Evolutionary conservation across 2,113 vertebrate genomes (phyloP).

Genomic region (Psittacara wagleri): DNA sequence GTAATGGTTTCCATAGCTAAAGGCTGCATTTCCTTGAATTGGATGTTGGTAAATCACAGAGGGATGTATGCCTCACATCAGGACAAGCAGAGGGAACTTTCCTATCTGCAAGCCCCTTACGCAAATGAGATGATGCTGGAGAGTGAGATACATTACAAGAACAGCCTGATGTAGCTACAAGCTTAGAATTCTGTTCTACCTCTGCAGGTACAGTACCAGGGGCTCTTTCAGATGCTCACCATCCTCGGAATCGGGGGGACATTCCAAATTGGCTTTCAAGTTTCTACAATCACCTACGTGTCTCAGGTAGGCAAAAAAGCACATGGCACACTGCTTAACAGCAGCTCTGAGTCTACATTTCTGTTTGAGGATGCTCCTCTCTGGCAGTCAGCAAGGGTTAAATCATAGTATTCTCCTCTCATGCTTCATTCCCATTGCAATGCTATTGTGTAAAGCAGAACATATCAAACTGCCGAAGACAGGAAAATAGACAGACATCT

Average conservation of each 20-base stretch:
- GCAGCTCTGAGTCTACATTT: background rate
- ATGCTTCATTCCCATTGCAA: background rate
- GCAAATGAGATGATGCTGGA: background rate
- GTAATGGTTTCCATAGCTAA: background rate
- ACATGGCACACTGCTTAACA: background rate
- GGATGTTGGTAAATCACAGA: background rate
- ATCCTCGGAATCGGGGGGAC: constrained; percentile 81
- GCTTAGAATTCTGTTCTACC: background rate
- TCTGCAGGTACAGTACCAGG: constrained; percentile 56
- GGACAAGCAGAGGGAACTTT: background rate
- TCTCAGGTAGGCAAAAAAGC: constrained; percentile 71
- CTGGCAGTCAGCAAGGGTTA: background rate
- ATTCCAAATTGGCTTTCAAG: constrained; percentile 80
- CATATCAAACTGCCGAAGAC: background rate
- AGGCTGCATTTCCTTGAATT: background rate
- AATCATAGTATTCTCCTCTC: background rate
- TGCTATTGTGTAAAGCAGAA: background rate
- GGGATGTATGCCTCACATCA: background rate
- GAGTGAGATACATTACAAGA: background rate
- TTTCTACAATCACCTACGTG: constrained; percentile 79
- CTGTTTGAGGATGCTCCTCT: background rate
- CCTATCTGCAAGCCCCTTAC: background rate
- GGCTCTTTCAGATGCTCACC: constrained; percentile 50
- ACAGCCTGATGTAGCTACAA: background rate
- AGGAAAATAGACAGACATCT: background rate